These are phyloP conservation scores for Picathartes gymnocephalus DNA, from an alignment of 2,113 vertebrate genomes.

Conservation along the genomic window DNA sequence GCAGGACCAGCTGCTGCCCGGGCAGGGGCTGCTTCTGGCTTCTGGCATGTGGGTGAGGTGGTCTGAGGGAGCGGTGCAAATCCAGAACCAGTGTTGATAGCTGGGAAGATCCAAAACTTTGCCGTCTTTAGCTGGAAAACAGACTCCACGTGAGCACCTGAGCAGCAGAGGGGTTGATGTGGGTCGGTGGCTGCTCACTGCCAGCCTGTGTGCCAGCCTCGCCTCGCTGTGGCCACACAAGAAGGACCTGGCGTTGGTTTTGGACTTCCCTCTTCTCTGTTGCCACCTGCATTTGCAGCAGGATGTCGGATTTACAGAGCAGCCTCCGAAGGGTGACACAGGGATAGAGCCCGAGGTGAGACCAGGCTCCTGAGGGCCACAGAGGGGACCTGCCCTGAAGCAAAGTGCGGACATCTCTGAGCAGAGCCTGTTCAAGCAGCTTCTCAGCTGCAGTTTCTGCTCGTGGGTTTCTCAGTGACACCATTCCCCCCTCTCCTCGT, in stretches of 20 bases:
- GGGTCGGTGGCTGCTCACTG: background rate
- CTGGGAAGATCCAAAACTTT: background rate
- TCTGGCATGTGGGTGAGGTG: accelerated
- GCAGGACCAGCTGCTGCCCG: background rate
- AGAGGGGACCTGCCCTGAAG: background rate
- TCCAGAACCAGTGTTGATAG: accelerated
- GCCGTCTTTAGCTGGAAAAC: accelerated
- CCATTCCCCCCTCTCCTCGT: background rate
- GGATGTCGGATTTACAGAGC: background rate
- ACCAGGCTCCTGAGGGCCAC: background rate
- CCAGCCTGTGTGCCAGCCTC: background rate
- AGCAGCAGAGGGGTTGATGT: background rate
- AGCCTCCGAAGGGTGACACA: background rate
- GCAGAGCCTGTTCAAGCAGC: background rate
- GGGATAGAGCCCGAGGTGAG: background rate
- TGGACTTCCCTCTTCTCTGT: accelerated
- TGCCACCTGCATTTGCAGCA: background rate
- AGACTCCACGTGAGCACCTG: accelerated
- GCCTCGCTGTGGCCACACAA: accelerated
- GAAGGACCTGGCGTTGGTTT: background rate
- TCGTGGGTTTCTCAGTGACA: background rate
- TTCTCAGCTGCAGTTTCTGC: background rate
- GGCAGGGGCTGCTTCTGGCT: background rate
- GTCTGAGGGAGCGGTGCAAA: accelerated
- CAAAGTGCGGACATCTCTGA: background rate